Evolutionary conservation across 2,113 vertebrate genomes (phyloP).

Genomic region (Budorcas taxicolor): DNA sequence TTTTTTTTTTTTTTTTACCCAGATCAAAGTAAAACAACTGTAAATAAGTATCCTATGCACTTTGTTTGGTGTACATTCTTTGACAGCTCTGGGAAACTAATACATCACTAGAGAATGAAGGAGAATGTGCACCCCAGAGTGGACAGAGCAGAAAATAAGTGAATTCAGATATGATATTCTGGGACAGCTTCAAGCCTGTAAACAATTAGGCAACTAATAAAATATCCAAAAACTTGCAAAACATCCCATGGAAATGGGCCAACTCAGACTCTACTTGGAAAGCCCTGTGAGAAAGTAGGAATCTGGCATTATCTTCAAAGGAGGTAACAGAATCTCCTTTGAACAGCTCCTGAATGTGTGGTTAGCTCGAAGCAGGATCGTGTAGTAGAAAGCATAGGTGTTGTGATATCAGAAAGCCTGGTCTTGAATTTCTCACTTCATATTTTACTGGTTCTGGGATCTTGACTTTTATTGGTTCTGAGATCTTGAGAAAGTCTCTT

Average conservation of each 20-base stretch:
- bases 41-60: not conserved
- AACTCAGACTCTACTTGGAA: not conserved
- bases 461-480: not conserved
- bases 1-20: not conserved
- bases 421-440: not conserved
- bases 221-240: conserved; percentile 36
- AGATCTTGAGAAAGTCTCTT: not conserved
- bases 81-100: not conserved
- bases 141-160: not conserved
- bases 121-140: not conserved
- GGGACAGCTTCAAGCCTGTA: not conserved
- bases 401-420: not conserved
- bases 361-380: not conserved
- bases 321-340: conserved; percentile 32
- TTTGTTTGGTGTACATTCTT: not conserved
- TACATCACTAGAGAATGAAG: not conserved
- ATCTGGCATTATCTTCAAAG: conserved; percentile 48
- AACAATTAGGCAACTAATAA: conserved; percentile 26
- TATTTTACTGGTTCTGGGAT: not conserved
- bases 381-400: not conserved
- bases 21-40: not conserved
- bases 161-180: not conserved
- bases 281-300: conserved; percentile 58
- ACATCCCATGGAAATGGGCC: conserved; percentile 34
- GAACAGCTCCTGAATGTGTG: not conserved